Conservation (phyloP, 2,888 invertebrate species). For the Andrena flavipes region DNA sequence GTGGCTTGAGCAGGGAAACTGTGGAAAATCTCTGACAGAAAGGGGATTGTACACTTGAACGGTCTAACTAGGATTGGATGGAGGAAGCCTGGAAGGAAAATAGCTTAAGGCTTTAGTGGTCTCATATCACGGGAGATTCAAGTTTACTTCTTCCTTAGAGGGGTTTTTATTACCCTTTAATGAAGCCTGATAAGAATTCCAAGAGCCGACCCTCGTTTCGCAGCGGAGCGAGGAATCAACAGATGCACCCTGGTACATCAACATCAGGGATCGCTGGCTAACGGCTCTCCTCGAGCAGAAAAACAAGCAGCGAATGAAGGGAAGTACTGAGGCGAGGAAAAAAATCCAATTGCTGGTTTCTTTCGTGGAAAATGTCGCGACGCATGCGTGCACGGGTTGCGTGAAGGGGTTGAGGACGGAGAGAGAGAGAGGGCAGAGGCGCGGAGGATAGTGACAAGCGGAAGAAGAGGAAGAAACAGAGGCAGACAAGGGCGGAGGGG, state of each 20-base stretch:
- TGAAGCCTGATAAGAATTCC: constrained; percentile 29
- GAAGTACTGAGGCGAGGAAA: constrained; percentile 6
- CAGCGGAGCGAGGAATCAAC: constrained; percentile 38
- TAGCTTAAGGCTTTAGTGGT: not conserved
- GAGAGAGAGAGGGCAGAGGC: not conserved
- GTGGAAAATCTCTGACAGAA: too few species aligned
- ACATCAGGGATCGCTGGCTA: not conserved
- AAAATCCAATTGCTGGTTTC: constrained; percentile 66
- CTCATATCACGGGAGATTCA: constrained; percentile 11
- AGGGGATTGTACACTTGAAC: too few species aligned
- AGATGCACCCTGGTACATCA: constrained; percentile 27
- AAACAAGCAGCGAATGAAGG: constrained; percentile 21
- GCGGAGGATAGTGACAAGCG: constrained; percentile 14
- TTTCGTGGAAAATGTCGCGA: constrained; percentile 76
- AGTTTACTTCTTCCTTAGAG: not conserved
- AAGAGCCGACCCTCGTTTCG: constrained; percentile 11
- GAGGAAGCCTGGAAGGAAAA: not conserved
- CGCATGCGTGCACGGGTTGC: constrained; percentile 73
- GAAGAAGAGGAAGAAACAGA: constrained; percentile 57
- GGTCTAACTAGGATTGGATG: too few species aligned
- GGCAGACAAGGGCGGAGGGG: constrained; percentile 45
- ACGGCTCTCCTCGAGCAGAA: constrained; percentile 18
- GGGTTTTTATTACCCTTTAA: not conserved
- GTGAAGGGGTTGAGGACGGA: constrained; percentile 65
- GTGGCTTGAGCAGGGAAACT: not conserved